Base-by-base conservation (phyloP, 30 jellyfish, hydroid and myxozoan genomes). In the Morbakka virulenta region DNA sequence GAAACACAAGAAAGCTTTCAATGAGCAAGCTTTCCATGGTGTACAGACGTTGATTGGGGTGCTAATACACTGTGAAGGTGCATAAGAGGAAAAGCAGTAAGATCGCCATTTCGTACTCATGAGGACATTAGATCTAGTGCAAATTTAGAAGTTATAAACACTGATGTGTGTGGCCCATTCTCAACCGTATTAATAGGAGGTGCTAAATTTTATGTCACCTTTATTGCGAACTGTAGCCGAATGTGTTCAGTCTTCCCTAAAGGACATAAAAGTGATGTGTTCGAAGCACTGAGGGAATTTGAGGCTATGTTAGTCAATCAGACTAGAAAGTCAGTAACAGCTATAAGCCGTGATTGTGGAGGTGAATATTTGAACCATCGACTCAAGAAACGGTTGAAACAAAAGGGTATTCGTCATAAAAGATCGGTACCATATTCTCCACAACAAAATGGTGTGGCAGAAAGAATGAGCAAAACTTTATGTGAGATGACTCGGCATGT, bases 401-500 rank as follows among this genome's bases (percentile, higher is more conserved):
- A 41, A 17, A 41, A 41, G 17, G 17, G 9, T 9, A 41, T 17
- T 41, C 57, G 17, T 17, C 57, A 41, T 41, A 17, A 41, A 17
- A 41, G 13, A 6, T 41, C 57, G 17, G 57, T 41, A 41, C 57
- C 57, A 41, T 41, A 41, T 9, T 41, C 57, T 6, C 57, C 57
- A 41, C 57, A 41, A 41, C 57, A 41, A 41, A 17, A 41, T 41
- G 57, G 57, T 6, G 57, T 41, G 57, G 57, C 57, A 6, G 57
- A 41, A 17, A 41, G 57, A 17, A 41, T 17, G 17, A 41, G 17
- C 17, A 9, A 17, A 41, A 41, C 29, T 11, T 75, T 61, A 4
- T 34, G 20, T n/a, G 79, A 67, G 79, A 28, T 33, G 79, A 62
- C 79, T 17, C 83, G 4, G 83, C 83, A 22, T 71, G 83, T 28